Base-by-base conservation (phyloP, 1,140 invertebrate species). In the Magallana gigas region DNA sequence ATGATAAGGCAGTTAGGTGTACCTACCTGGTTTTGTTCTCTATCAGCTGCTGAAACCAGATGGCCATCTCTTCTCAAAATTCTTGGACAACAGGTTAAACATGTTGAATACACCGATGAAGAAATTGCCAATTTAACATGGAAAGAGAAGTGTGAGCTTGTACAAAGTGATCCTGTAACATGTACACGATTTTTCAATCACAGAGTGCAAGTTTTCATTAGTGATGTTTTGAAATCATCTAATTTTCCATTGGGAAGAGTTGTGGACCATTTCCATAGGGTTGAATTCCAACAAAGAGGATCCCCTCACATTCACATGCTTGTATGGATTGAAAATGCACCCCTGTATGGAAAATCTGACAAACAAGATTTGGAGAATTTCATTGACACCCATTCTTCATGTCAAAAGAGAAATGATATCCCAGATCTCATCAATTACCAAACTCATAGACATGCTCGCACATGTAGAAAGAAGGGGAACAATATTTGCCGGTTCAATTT, bases 251-350 rank as follows among this genome's bases (percentile, higher is more conserved):
- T n/a, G n/a, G n/a, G n/a, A n/a, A 56, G 64, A 56, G 16, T 81
- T 8, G 4, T 36, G 8, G 87, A 88, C 48, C 85, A 60, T 57
- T 88, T 56, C 57, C 18, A 56, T 12, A 12, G 87, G 16, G 86
- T 87, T n/a, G 80, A 87, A 23, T 87, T 87, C 36, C 86, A 87
- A 29, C n/a, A 86, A 8, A 4, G 85, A 23, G 80, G 85, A 18
- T 86, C 85, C 1, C 80, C 85, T 16, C 87, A 88, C n/a, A 57
- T 88, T 12, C 83, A 88, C 18, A 81, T 57, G 57, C 16, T 88
- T 23, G 59, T 88, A 12, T 88, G 84, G 94, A 85, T 95, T 4
- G 86, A 94, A 89, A 90, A 93, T 91, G 84, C 91, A 62, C 94
- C 94, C 58, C 23, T 68, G 58, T 93, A 89, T 85, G 86, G 86